These are phyloP conservation scores for Pimephales promelas DNA, from an alignment of 2,113 vertebrate genomes.

Conservation along the genomic window DNA sequence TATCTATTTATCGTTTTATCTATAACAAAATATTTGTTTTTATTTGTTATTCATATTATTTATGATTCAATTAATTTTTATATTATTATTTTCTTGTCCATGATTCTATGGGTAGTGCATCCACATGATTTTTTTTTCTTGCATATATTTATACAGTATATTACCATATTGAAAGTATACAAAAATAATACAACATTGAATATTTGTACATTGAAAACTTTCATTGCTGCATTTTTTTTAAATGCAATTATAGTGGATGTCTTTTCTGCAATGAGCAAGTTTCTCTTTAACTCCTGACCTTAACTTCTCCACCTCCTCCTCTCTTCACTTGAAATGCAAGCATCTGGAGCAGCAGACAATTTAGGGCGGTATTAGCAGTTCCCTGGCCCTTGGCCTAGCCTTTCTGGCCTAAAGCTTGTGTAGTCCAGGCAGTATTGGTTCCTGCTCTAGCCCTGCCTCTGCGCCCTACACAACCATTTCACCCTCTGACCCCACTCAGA, in stretches of 20 bases:
- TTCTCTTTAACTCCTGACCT: slow-evolving; percentile 39
- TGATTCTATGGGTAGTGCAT: background rate
- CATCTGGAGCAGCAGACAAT: slow-evolving; percentile 70
- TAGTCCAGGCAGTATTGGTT: slow-evolving; percentile 49
- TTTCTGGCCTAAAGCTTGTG: slow-evolving; percentile 58
- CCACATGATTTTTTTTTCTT: background rate
- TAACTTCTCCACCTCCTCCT: slow-evolving; percentile 56
- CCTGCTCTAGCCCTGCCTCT: slow-evolving; percentile 9
- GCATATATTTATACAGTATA: background rate
- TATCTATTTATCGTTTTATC: background rate
- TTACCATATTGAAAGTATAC: background rate
- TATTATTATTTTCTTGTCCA: background rate
- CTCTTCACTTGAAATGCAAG: slow-evolving; percentile 57
- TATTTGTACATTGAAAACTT: background rate
- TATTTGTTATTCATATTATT: too few species aligned
- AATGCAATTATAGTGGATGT: background rate
- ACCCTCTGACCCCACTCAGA: slow-evolving; percentile 52
- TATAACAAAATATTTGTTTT: too few species aligned
- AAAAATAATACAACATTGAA: background rate
- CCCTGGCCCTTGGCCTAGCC: slow-evolving; percentile 61
- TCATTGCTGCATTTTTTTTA: background rate
- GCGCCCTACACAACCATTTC: slow-evolving; percentile 31
- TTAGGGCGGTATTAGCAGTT: slow-evolving; percentile 69
- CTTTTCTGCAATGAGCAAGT: slow-evolving; percentile 23
- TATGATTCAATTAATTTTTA: too few species aligned